Base-by-base conservation (phyloP, 2,888 invertebrate species). In the Notocelia uddmanniana region DNA sequence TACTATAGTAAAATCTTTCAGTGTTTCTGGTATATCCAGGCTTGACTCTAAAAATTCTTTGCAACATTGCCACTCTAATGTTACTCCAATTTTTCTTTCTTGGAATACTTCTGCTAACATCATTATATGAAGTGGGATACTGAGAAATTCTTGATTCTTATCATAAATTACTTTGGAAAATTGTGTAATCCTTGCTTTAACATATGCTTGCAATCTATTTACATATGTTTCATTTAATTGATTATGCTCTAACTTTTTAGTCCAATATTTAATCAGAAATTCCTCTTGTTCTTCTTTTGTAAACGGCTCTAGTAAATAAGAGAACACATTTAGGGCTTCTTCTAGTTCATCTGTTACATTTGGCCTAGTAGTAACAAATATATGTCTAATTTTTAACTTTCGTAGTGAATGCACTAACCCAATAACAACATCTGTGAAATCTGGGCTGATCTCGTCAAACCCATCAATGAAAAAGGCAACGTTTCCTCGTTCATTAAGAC, bases 21-120 rank as follows among this genome's bases (percentile, higher is more conserved):
- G n/a, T 52, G 21, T 52, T 21, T 10, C n/a, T 21, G 19, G 19
- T 19, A 21, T 21, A 52, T 52, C 21, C 2, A 21, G 11, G 2
- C n/a, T 21, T 19, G 52, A 52, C 21, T 9, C 19, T 21, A 21
- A 9, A 9, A 52, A 19, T 21, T 52, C 52, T 52, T 9, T 52
- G 10, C 52, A 52, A 6, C 21, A 5, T 21, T 52, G 19, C 21
- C 19, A 52, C 21, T 52, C 10, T 21, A 10, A 52, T 21, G 21
- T n/a, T 10, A 52, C n/a, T 52, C 2, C 11, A 19, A 19, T 21
- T 18, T 10, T 21, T 10, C 10, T 52, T 52, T 21, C 21, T 52
- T 21, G 52, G 10, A 52, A 52, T 19, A 52, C 21, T 21, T 52
- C 52, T 52, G 52, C 52, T 21, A 52, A n/a, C 52, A 52, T 19